phyloP scores from a whole-genome alignment of 2,797 vertebrate genomes.

The Masticophis lateralis region DNA sequence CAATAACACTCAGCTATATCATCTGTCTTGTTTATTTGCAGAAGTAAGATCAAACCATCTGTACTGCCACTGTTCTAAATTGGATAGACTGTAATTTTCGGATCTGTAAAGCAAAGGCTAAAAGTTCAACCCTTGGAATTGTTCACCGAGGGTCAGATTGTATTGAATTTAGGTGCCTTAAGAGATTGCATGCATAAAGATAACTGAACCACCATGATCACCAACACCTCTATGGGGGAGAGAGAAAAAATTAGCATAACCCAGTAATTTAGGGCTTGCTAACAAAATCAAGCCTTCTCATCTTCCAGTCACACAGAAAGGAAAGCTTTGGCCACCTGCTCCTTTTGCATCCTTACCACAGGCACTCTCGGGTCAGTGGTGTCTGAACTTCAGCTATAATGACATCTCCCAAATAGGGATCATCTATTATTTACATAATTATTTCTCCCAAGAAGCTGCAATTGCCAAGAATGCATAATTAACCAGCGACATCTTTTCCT shows the following conservation, averaged over 20 bases:
- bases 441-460: slow-evolving; percentile 5
- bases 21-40: slow-evolving; percentile 1
- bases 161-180: neutral
- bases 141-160: slow-evolving; percentile 2
- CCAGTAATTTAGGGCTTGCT: slow-evolving; percentile 5
- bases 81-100: slow-evolving; percentile 34
- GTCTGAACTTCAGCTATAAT: neutral
- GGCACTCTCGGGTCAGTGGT: neutral
- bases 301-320: neutral
- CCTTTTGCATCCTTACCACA: neutral
- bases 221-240: neutral
- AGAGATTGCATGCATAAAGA: neutral
- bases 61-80: slow-evolving; percentile 29
- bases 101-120: neutral
- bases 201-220: neutral
- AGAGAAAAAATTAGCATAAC: neutral
- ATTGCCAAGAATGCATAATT: slow-evolving; percentile 1
- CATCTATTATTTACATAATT: slow-evolving; percentile 15
- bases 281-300: neutral
- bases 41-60: slow-evolving; percentile 8
- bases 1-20: slow-evolving; percentile 18
- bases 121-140: neutral
- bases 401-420: neutral
- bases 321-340: slow-evolving; percentile 6
- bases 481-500: neutral